These are phyloP conservation scores for Drosophila serrata DNA, from an alignment of 1,140 invertebrate genomes.

Conservation along the genomic window DNA sequence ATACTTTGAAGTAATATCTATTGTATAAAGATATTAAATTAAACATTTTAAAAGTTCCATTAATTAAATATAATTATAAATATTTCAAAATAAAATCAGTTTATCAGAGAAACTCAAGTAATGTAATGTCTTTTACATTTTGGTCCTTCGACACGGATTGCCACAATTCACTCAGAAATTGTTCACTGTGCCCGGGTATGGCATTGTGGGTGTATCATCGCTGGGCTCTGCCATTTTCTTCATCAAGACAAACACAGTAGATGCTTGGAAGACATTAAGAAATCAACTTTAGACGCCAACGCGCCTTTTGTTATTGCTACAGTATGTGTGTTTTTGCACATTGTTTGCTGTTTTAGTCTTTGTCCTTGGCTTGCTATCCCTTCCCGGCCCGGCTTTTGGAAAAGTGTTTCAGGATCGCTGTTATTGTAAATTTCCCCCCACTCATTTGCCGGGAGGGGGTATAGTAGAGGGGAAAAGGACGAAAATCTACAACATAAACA, in stretches of 20 bases:
- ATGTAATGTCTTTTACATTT: too few species aligned
- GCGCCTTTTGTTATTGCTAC: constrained; percentile 72
- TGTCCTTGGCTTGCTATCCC: constrained; percentile 51
- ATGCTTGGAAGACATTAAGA: constrained; percentile 77
- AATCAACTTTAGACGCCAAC: constrained; percentile 81
- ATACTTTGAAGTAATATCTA: background rate
- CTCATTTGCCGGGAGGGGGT: constrained; percentile 14
- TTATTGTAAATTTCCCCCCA: constrained; percentile 35
- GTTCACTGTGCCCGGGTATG: background rate
- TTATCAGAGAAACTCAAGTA: too few species aligned
- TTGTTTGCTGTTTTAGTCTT: constrained; percentile 57
- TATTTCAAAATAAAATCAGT: too few species aligned
- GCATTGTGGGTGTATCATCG: constrained; percentile 45
- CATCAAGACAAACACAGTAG: constrained; percentile 73
- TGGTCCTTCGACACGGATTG: background rate
- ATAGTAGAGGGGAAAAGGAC: constrained; percentile 11
- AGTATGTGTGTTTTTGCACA: constrained; percentile 49
- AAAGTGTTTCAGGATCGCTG: constrained; percentile 14
- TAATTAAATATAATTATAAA: background rate
- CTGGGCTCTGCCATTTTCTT: constrained; percentile 66
- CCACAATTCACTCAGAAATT: background rate
- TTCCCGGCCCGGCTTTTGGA: background rate
- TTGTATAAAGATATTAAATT: background rate
- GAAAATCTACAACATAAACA: constrained; percentile 80
- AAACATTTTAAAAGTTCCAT: background rate